Evolutionary conservation across 1,140 invertebrate species (phyloP).

Genomic region (Apis laboriosa): DNA sequence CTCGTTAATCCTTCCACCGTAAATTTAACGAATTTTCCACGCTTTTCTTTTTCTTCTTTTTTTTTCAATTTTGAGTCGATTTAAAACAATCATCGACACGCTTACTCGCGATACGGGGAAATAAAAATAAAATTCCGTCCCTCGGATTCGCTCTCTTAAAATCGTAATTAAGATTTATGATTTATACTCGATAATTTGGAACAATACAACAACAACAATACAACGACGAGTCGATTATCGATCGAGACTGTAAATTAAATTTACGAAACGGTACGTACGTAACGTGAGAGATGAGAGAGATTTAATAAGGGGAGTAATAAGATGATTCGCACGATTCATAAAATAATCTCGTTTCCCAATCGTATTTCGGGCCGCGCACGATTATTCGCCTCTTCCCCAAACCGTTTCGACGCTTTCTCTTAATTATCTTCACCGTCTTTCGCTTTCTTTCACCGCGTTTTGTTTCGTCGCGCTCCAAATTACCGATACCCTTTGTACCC

Average conservation of each 20-base stretch:
- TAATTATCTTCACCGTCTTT: slow-evolving; percentile 18
- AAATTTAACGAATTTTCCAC: slow-evolving; percentile 23
- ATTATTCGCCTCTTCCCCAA: neutral
- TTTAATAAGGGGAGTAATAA: neutral
- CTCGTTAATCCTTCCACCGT: neutral
- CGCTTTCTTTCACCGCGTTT: slow-evolving; percentile 5
- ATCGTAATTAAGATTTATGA: too few species aligned
- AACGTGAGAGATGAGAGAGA: neutral
- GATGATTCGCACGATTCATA: neutral
- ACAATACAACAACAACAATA: neutral
- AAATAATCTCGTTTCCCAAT: neutral
- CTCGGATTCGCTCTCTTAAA: too few species aligned
- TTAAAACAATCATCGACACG: too few species aligned
- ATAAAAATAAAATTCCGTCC: too few species aligned
- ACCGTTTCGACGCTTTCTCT: slow-evolving; percentile 17
- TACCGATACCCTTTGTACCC: too few species aligned
- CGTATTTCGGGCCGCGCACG: neutral
- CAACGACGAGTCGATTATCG: too few species aligned
- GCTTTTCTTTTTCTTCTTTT: too few species aligned
- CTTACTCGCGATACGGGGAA: too few species aligned
- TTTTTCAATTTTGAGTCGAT: too few species aligned
- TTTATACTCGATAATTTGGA: neutral
- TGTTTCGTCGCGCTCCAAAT: neutral
- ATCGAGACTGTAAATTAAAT: neutral
- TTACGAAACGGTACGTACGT: neutral